A percentile compares a stretch with the other conserved stretches of the same genome.
Evolutionary conservation across 2,797 vertebrate species (phyloP).

Genomic region (Cyclura pinguis): DNA sequence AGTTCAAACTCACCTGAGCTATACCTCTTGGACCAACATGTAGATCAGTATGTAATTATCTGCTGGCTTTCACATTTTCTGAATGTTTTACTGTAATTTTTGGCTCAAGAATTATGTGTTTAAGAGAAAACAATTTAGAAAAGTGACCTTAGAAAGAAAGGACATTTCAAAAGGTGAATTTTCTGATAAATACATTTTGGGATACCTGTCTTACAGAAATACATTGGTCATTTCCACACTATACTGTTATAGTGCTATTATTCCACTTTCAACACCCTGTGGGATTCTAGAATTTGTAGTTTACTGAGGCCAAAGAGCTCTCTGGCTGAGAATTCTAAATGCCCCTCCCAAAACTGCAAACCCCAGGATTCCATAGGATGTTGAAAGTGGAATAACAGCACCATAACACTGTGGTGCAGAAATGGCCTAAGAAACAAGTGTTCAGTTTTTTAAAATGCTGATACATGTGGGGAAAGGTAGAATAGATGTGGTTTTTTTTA

Average conservation of each 20-base stretch:
- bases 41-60: not conserved
- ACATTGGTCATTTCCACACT: too few relatives aligned
- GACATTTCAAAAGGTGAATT: not conserved
- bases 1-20: not conserved
- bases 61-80: not conserved
- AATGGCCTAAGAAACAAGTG: too few relatives aligned
- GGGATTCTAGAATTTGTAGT: too few relatives aligned
- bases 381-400: too few relatives aligned
- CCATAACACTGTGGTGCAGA: too few relatives aligned
- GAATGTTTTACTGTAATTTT: not conserved
- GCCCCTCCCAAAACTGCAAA: too few relatives aligned
- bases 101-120: not conserved
- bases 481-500: not conserved
- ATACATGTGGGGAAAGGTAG: not conserved
- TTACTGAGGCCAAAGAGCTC: too few relatives aligned
- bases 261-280: too few relatives aligned
- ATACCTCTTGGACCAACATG: not conserved
- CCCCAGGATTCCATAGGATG: too few relatives aligned
- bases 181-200: not conserved
- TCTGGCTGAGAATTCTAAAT: too few relatives aligned
- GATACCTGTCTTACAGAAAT: not conserved
- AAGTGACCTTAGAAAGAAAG: not conserved
- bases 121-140: not conserved
- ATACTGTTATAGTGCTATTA: too few relatives aligned
- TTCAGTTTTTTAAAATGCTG: not conserved